These are phyloP conservation scores for Arrhopalites spinosus DNA, from an alignment of 2,888 invertebrate genomes.

Conservation along the genomic window DNA sequence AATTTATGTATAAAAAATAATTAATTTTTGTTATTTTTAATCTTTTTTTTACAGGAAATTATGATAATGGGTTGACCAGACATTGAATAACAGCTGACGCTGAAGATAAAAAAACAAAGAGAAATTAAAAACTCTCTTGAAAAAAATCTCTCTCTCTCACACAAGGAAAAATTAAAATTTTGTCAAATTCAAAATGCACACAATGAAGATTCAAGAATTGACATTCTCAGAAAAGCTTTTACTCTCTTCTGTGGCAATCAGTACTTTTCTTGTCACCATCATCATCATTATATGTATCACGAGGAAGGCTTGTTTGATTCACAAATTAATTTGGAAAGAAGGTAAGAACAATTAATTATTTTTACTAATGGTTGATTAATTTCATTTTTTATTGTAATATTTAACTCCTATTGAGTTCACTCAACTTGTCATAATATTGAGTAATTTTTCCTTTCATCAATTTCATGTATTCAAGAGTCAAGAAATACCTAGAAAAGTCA, in stretches of 20 bases:
- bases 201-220: slow-evolving; percentile 48
- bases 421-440: too few species aligned
- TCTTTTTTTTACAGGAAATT: not conserved
- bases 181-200: slow-evolving; percentile 33
- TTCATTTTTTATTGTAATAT: not conserved
- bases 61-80: not conserved
- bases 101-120: too few species aligned
- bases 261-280: slow-evolving; percentile 48
- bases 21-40: not conserved
- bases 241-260: slow-evolving; percentile 49
- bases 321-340: slow-evolving; percentile 53
- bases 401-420: too few species aligned
- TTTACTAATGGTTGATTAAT: too few species aligned
- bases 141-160: too few species aligned
- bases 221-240: slow-evolving; percentile 53
- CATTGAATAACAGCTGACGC: not conserved
- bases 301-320: slow-evolving; percentile 53
- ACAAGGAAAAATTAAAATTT: not conserved
- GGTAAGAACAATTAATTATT: slow-evolving; percentile 44
- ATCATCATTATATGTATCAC: slow-evolving; percentile 53
- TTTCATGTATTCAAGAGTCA: too few species aligned
- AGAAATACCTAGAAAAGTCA: too few species aligned
- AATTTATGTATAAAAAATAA: too few species aligned
- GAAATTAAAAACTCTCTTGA: too few species aligned
- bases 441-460: too few species aligned